These are phyloP conservation scores for Odocoileus virginianus DNA, from an alignment of 2,113 vertebrate genomes.

Conservation along the genomic window DNA sequence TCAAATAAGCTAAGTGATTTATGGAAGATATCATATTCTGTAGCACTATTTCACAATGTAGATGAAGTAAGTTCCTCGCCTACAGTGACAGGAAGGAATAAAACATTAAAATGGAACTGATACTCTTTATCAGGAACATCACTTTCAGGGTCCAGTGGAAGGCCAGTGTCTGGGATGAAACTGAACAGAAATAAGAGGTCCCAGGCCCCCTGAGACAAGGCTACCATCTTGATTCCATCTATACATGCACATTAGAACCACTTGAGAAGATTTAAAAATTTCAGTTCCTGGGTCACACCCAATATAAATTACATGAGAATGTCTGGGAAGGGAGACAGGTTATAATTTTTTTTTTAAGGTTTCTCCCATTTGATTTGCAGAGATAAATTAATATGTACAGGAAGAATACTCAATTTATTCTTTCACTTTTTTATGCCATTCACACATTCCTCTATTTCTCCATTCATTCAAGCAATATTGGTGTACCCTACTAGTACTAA, in stretches of 20 bases:
- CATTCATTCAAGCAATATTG: neutral
- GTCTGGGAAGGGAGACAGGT: fast-evolving
- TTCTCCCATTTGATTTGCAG: neutral
- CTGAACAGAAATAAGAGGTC: neutral
- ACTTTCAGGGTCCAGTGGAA: neutral
- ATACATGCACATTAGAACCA: neutral
- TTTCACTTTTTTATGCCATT: neutral
- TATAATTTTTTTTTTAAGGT: neutral
- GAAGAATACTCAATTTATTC: neutral
- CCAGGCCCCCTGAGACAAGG: neutral
- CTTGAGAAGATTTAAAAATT: neutral
- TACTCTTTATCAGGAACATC: neutral
- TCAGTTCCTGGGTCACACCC: neutral
- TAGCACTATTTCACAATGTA: neutral
- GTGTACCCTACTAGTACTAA: neutral
- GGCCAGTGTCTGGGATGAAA: neutral
- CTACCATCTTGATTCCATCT: neutral
- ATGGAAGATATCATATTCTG: neutral
- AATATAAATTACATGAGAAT: neutral
- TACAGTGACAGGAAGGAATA: neutral
- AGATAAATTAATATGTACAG: neutral
- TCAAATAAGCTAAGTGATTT: neutral
- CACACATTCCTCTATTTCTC: neutral
- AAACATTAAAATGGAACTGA: neutral
- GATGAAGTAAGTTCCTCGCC: neutral